Evolutionary conservation across 2,888 invertebrate species (phyloP), one percentile per base, ranked within the genome.

Genomic region (Nipponacmea schrenckii): DNA sequence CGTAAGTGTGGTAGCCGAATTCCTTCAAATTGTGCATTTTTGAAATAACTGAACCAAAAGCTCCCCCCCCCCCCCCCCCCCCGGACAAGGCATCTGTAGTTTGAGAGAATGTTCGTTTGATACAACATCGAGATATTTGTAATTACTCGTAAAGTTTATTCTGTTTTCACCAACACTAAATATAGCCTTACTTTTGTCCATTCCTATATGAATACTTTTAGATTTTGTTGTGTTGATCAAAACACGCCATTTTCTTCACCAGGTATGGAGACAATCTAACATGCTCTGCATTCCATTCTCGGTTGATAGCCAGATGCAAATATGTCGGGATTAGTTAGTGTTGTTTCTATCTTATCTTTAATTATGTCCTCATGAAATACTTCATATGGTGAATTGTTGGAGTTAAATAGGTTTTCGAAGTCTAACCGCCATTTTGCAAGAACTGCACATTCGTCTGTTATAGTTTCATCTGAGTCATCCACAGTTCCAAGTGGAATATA

Each of bases 91-190:
- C 5, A 46, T 70, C n/a, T 5, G 65, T 12, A 31, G 45, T 56
- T 7, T 17, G 12, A 5, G 20, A 7, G 17, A 15, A 1, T 71
- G 73, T 63, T 64, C 62, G 44, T 68, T 17, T 26, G 74, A 74
- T 12, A 62, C 72, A 4, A 74, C 71, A 10, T 74, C 76, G 17
- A 74, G 67, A 46, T 76, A 76, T 62, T 72, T 76, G 45, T 72
- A 76, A 15, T 62, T 27, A 12, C 63, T 64, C 14, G 74, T 70
- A 0, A 31, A 64, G 62, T 74, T 67, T 14, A 74, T 12, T 20
- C 62, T 27, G 56, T 72, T 68, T 24, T 72, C 68, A n/a, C 76
- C 74, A 20, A 76, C 62, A 27, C 44, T 20, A 46, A 76, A 74
- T n/a, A 1, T 27, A 72, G 50, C 67, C 1, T 65, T 24, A 20